Evolutionary conservation across 1,140 invertebrate species (phyloP).

Genomic region (Danaus plexippus): DNA sequence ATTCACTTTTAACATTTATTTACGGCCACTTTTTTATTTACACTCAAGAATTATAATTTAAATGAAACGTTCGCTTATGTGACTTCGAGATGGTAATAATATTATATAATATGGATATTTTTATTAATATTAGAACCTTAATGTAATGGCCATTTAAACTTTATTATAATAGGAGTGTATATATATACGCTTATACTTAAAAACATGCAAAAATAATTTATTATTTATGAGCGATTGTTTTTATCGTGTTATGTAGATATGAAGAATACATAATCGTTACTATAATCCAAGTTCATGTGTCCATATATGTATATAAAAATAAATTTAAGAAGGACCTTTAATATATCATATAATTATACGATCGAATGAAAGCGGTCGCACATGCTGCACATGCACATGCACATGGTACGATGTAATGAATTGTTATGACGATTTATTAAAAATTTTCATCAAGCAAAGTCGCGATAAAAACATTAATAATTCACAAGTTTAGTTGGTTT

Average conservation of each 20-base stretch:
- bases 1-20: slow-evolving; percentile 41
- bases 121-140: no score
- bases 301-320: not conserved
- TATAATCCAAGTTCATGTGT: not conserved
- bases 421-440: slow-evolving; percentile 57
- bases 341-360: no score
- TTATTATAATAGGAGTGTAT: no score
- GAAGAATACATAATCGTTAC: not conserved
- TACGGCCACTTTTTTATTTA: slow-evolving; percentile 10
- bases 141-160: no score
- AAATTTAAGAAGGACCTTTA: no score
- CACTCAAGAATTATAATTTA: no score
- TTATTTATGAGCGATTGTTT: no score
- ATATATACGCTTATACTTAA: no score
- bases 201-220: no score
- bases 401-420: slow-evolving; percentile 34
- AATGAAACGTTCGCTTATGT: no score
- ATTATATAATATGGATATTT: no score
- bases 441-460: slow-evolving; percentile 60
- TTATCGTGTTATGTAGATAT: not conserved
- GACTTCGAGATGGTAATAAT: no score
- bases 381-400: slow-evolving; percentile 16
- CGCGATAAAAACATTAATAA: slow-evolving; percentile 67
- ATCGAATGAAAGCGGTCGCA: not conserved
- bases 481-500: slow-evolving; percentile 69